Percentiles rank a stretch among this genome's conserved stretches.
These are phyloP conservation scores for Clusia tigrina DNA, from an alignment of 2,888 invertebrate species.

Conservation along the genomic window DNA sequence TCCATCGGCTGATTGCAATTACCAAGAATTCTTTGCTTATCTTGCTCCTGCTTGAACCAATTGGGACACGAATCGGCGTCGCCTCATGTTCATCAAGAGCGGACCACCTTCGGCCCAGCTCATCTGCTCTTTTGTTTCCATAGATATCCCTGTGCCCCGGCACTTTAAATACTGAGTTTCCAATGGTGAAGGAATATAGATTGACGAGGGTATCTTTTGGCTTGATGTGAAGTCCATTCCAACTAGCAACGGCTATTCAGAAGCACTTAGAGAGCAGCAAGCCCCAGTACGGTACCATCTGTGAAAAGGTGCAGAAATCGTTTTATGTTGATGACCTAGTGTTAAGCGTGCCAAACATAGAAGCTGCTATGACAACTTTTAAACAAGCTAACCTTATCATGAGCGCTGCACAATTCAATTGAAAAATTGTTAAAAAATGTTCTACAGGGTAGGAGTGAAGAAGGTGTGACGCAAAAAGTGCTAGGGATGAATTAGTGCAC, in stretches of 20 bases:
- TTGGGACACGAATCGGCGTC: too few species aligned
- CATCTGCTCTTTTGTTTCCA: too few species aligned
- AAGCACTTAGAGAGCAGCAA: too few species aligned
- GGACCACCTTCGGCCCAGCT: too few species aligned
- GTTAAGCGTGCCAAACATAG: slow-evolving; percentile 4
- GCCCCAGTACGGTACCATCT: not conserved
- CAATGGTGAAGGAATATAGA: slow-evolving; percentile 26
- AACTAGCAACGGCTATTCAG: not conserved
- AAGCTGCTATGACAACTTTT: not conserved
- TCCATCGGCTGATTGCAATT: too few species aligned
- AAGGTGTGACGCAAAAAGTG: not conserved
- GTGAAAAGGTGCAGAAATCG: not conserved
- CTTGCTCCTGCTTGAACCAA: too few species aligned
- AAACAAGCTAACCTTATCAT: not conserved
- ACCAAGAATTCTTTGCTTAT: too few species aligned
- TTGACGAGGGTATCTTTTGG: slow-evolving; percentile 20
- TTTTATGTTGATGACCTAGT: slow-evolving; percentile 17
- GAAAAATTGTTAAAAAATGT: not conserved
- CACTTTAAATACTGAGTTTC: too few species aligned
- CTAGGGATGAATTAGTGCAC: too few species aligned
- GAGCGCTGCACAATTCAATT: too few species aligned
- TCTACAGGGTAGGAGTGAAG: not conserved
- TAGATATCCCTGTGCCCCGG: too few species aligned
- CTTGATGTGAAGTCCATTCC: not conserved
- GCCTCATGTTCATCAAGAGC: too few species aligned